Evolutionary conservation across 2,113 vertebrate genomes (phyloP).

Genomic region (Beaufortia kweichowensis): DNA sequence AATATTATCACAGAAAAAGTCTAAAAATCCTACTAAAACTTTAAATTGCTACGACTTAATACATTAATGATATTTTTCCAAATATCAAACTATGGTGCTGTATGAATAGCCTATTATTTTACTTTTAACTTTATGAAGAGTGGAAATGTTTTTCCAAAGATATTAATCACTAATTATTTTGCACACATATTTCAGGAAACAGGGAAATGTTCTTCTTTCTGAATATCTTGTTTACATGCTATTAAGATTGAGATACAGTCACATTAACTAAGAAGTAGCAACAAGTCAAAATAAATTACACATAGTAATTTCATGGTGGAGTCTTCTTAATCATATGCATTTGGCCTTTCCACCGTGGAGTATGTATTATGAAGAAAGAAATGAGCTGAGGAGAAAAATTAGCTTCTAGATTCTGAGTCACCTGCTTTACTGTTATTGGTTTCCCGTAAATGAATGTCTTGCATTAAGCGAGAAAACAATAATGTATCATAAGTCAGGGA

Average conservation of each 20-base stretch:
- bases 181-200: no score
- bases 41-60: no score
- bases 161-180: neutral
- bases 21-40: neutral
- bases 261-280: neutral
- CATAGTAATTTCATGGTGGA: neutral
- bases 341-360: neutral
- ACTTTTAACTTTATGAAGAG: neutral
- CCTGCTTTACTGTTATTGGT: neutral
- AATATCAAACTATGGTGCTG: no score
- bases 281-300: neutral
- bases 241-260: neutral
- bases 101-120: neutral
- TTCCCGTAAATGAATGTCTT: slow-evolving; percentile 4
- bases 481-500: neutral
- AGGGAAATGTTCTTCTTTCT: no score
- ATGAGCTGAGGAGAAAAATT: slow-evolving; percentile 1
- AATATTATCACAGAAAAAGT: neutral
- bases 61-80: neutral
- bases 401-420: neutral
- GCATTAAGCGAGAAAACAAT: neutral
- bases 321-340: neutral
- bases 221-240: no score
- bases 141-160: neutral
- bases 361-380: neutral